Base-by-base conservation (phyloP, 2,113 vertebrate genomes). In the Hylia prasina region DNA sequence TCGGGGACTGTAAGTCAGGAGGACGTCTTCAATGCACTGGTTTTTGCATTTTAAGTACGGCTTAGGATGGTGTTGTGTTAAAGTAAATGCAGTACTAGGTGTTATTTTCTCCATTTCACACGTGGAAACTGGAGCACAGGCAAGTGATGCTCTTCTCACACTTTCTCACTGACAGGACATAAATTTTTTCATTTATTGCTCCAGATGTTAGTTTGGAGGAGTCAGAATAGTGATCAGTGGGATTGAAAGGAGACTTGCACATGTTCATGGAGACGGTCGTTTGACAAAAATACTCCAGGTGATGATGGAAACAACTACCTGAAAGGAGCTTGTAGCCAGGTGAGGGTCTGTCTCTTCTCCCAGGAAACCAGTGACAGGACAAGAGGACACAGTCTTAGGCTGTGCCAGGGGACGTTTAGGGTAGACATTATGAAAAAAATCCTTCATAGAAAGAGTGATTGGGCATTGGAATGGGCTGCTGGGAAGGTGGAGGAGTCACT, bases 11-110 rank as follows among this genome's bases (percentile, higher is more conserved):
- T 22, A 33, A 69, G 18, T 56, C 31, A 6, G 47, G 69, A 60
- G 72, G 39, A 11, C 0, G 7, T 18, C 15, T 24, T 35, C 24
- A 21, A 2, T 3, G 33, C 21, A 1, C 19, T 9, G n/a, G 1
- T 10, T 66, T 65, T 75, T 57, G 47, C 25, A 7, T 48, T 91
- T 57, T 45, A 33, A 15, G 10, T 14, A 15, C 15, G 18, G 19
- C 33, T 79, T 82, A 53, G 19, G 40, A 7, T 1, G 12, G 7
- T 7, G 37, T 51, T 51, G 10, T 33, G n/a, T 31, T 61, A 6
- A 39, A 58, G 24, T 68, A 25, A 82, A 33, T 77, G 8, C 21
- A 9, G 16, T 13, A 9, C 14, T 5, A 5, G 27, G 3, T 54
- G 1, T 24, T 66, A 10, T 31, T 82, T 87, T 63, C 27, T 27